Conservation (phyloP, 2,888 invertebrate genomes). For the Pycnomerus fuliginosus region DNA sequence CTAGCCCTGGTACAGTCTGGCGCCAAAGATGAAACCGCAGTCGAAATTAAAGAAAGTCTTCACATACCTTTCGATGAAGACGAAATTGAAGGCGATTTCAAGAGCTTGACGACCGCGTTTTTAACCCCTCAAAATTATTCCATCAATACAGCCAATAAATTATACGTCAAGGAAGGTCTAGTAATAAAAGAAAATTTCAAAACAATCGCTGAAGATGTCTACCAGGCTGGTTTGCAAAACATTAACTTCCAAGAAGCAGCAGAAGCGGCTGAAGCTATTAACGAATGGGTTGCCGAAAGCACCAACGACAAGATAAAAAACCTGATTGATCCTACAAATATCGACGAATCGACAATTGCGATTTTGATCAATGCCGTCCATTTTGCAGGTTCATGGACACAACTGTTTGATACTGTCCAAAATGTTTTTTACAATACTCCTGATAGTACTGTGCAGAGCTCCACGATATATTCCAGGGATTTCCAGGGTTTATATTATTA, state of each 20-base stretch:
- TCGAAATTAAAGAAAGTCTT: constrained; percentile 22
- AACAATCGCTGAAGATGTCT: constrained; percentile 59
- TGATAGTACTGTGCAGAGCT: background rate
- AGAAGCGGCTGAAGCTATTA: constrained; percentile 38
- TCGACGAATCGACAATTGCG: background rate
- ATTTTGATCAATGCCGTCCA: constrained; percentile 15
- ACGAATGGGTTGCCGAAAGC: constrained; percentile 39
- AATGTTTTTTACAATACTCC: constrained; percentile 1
- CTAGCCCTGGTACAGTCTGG: constrained; percentile 33
- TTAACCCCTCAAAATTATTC: constrained; percentile 1
- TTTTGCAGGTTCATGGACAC: constrained; percentile 7
- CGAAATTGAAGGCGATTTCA: background rate
- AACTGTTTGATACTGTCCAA: background rate
- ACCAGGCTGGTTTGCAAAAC: constrained; percentile 60
- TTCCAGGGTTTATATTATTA: background rate
- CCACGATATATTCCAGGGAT: background rate
- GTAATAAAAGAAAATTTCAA: constrained; percentile 1
- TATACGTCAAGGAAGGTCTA: background rate
- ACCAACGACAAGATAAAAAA: constrained; percentile 52
- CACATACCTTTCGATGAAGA: constrained; percentile 7
- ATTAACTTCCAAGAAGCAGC: constrained; percentile 35
- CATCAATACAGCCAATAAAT: background rate
- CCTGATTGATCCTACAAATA: background rate
- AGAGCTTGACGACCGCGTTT: background rate
- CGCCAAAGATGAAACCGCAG: constrained; percentile 33